These are phyloP conservation scores for Erebia epiphron DNA, from an alignment of 2,888 invertebrate species.

Conservation along the genomic window DNA sequence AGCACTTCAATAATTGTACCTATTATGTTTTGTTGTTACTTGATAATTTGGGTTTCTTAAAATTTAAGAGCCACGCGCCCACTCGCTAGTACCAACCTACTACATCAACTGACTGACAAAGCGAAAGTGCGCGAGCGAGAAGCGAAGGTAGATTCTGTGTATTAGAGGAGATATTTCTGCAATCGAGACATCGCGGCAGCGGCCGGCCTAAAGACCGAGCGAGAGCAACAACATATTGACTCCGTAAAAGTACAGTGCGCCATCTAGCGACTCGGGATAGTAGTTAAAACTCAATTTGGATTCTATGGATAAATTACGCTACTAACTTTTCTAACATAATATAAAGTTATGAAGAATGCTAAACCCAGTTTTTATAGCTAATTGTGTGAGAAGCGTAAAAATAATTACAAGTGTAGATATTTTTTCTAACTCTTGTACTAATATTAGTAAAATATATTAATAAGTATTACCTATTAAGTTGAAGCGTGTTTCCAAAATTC, in stretches of 20 bases:
- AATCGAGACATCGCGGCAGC: slow-evolving; percentile 2
- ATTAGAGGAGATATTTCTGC: slow-evolving; percentile 4
- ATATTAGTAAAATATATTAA: slow-evolving; percentile 4
- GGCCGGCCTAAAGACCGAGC: slow-evolving; percentile 2
- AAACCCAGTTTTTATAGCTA: slow-evolving; percentile 4
- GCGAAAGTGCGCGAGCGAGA: slow-evolving; percentile 4
- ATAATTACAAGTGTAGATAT: slow-evolving; percentile 3
- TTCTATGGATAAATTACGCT: slow-evolving; percentile 4
- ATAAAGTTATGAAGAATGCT: slow-evolving; percentile 4
- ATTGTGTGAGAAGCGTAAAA: slow-evolving; percentile 4
- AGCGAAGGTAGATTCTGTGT: slow-evolving; percentile 4
- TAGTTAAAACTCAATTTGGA: slow-evolving; percentile 4
- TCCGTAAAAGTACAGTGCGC: slow-evolving; percentile 2
- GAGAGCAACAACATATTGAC: slow-evolving; percentile 4
- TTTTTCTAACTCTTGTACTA: slow-evolving; percentile 4
- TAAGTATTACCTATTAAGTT: slow-evolving; percentile 4
- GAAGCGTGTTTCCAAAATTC: slow-evolving; percentile 4
- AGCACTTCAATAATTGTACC: slow-evolving; percentile 9
- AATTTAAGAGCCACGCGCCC: slow-evolving; percentile 8
- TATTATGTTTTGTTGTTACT: slow-evolving; percentile 9
- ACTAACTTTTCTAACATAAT: slow-evolving; percentile 2
- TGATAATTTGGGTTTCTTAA: slow-evolving; percentile 11
- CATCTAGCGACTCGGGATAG: slow-evolving; percentile 1
- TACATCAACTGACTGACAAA: slow-evolving; percentile 4
- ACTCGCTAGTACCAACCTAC: slow-evolving; percentile 2